These are phyloP conservation scores for Tragelaphus scriptus DNA, from an alignment of 2,113 vertebrate genomes.

Conservation along the genomic window DNA sequence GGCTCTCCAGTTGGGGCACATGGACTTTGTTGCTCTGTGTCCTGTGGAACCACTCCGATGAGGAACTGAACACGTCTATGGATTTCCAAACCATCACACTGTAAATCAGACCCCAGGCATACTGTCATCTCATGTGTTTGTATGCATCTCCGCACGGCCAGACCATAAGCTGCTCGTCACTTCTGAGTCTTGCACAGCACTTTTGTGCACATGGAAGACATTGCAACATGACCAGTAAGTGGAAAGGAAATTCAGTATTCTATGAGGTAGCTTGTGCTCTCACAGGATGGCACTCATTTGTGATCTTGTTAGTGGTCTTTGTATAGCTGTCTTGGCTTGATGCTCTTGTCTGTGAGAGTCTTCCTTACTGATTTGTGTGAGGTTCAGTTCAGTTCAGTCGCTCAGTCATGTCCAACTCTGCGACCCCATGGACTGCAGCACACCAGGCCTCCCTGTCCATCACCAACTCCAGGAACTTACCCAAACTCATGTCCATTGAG, in stretches of 20 bases:
- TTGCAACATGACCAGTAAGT: background rate
- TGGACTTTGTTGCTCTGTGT: background rate
- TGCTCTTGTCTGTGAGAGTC: background rate
- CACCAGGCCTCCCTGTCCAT: background rate
- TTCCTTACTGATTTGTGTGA: background rate
- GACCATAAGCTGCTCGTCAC: background rate
- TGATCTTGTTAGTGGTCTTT: background rate
- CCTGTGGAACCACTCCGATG: background rate
- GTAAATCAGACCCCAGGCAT: background rate
- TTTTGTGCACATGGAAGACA: background rate
- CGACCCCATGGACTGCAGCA: background rate
- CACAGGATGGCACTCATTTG: background rate
- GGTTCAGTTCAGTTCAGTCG: background rate
- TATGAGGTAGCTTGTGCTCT: background rate
- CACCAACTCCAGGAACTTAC: background rate
- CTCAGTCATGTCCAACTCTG: background rate
- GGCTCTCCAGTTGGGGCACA: background rate
- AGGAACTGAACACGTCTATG: background rate
- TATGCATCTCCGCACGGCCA: background rate
- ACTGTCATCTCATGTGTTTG: fast-evolving
- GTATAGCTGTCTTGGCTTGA: background rate
- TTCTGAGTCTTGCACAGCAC: background rate
- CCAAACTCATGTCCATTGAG: background rate
- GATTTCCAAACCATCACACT: background rate
- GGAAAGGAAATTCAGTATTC: background rate